A percentile compares a stretch with the other conserved stretches of the same genome.
These are phyloP conservation scores for Crypturellus undulatus DNA, from an alignment of 2,113 vertebrate species.

Conservation along the genomic window DNA sequence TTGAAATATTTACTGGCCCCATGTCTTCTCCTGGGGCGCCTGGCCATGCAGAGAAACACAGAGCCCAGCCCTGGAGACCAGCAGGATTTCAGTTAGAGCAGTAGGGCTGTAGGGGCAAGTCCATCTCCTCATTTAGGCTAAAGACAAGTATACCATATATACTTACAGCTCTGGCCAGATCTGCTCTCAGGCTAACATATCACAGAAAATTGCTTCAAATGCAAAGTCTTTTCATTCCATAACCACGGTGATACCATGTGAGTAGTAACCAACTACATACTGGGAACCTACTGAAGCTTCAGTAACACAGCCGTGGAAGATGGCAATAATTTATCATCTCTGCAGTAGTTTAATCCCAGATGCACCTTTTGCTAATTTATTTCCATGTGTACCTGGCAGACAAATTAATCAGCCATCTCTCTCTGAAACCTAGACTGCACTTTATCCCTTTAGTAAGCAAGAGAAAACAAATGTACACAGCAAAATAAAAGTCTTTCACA, in stretches of 20 bases:
- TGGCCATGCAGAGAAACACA: too few species aligned
- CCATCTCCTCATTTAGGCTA: not conserved
- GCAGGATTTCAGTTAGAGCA: not conserved
- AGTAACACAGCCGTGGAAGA: constrained; percentile 64
- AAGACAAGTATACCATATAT: not conserved
- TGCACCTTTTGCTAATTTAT: constrained; percentile 83
- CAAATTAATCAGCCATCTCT: constrained; percentile 82
- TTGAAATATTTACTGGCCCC: not conserved
- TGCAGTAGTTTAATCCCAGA: constrained; percentile 79
- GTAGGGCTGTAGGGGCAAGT: not conserved
- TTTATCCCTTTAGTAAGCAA: constrained; percentile 74
- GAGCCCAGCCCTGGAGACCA: not conserved
- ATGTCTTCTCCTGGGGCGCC: too few species aligned
- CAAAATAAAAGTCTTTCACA: constrained; percentile 65
- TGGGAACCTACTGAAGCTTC: constrained; percentile 63
- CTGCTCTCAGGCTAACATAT: not conserved
- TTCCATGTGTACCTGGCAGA: constrained; percentile 85
- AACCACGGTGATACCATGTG: not conserved
- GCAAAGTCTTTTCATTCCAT: constrained; percentile 29
- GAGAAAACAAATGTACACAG: constrained; percentile 50
- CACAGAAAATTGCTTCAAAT: constrained; percentile 45
- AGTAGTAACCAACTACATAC: constrained; percentile 53
- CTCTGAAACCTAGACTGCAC: constrained; percentile 73
- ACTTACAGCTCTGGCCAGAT: not conserved
- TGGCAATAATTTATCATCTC: constrained; percentile 82